These are phyloP conservation scores for Botia kubotai DNA, from an alignment of 2,797 vertebrate genomes.

Conservation along the genomic window DNA sequence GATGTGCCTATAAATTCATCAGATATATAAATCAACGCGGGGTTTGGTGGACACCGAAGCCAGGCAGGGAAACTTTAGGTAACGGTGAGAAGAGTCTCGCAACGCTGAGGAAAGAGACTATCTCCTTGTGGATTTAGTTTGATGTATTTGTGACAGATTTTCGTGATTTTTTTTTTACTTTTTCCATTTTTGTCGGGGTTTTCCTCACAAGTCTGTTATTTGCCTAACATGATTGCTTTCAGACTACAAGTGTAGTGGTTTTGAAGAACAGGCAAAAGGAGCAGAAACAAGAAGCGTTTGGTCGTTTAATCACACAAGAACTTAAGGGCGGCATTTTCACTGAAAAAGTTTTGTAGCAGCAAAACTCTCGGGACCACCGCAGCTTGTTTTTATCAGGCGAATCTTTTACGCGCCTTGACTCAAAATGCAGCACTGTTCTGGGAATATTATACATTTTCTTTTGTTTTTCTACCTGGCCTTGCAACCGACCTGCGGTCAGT, in stretches of 20 bases:
- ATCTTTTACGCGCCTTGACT: neutral
- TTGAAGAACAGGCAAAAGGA: constrained; percentile 3
- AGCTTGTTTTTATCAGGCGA: neutral
- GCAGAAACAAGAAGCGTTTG: constrained; percentile 5
- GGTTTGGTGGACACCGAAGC: constrained; percentile 1
- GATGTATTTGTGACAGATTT: constrained; percentile 3
- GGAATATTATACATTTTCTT: constrained; percentile 34
- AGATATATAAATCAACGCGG: neutral
- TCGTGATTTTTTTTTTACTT: no score
- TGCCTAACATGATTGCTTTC: constrained; percentile 47
- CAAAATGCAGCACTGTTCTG: constrained; percentile 39
- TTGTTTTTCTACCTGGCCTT: constrained; percentile 67
- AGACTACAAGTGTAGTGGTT: constrained; percentile 20
- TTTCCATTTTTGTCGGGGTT: neutral
- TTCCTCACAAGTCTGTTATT: constrained; percentile 12
- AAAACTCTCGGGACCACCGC: no score
- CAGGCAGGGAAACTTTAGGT: neutral
- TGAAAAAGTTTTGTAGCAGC: no score
- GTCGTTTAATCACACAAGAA: no score
- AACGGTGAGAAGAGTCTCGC: neutral
- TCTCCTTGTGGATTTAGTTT: constrained; percentile 34
- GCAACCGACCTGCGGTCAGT: constrained; percentile 68
- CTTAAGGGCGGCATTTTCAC: no score
- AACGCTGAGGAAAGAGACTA: neutral
- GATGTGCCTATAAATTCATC: constrained; percentile 1